Conservation (phyloP, 2,797 vertebrate genomes). For the Sus cebifrons region DNA sequence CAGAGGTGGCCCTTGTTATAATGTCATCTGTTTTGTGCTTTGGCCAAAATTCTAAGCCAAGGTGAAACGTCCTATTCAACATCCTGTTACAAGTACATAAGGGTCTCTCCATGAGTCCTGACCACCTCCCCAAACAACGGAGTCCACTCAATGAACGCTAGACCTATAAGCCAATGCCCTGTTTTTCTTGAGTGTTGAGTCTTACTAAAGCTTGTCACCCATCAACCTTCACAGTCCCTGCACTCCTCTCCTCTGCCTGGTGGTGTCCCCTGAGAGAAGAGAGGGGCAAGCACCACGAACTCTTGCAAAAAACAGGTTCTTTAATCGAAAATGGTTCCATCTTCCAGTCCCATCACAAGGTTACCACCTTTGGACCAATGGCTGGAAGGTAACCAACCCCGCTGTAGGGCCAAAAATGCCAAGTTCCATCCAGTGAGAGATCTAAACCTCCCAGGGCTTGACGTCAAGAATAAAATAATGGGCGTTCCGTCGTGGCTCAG, state of each 20-base stretch:
- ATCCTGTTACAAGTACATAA: not conserved
- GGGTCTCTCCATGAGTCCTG: not conserved
- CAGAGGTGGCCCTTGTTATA: not conserved
- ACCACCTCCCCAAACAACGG: not conserved
- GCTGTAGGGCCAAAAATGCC: not conserved
- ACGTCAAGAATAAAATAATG: not conserved
- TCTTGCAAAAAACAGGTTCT: not conserved
- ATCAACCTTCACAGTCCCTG: not conserved
- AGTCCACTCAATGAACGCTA: not conserved
- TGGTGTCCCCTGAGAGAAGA: not conserved
- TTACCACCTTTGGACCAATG: not conserved
- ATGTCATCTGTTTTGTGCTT: not conserved
- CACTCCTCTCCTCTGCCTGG: not conserved
- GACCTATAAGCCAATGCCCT: too few species aligned
- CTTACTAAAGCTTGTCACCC: not conserved
- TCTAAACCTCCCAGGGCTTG: not conserved
- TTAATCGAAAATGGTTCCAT: not conserved
- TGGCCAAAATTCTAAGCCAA: not conserved
- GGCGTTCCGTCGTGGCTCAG: too few species aligned
- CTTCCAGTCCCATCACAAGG: not conserved
- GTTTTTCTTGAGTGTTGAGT: too few species aligned
- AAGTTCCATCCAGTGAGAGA: not conserved
- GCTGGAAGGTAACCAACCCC: not conserved
- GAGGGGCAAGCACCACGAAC: not conserved
- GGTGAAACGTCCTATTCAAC: not conserved